Base-by-base conservation (phyloP, 2,797 vertebrate species). In the Liparis tanakae region DNA sequence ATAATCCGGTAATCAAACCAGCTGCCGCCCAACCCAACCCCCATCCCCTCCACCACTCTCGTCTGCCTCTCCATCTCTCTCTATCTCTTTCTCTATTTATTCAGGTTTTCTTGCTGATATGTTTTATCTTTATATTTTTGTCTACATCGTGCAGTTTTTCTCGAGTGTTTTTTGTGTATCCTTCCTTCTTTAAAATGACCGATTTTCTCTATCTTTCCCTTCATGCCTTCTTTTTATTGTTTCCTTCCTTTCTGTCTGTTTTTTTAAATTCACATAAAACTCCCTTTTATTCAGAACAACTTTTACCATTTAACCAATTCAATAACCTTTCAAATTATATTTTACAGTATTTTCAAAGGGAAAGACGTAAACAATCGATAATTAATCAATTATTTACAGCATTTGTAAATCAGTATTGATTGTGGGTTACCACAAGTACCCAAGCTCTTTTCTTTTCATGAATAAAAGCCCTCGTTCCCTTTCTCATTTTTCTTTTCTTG, bases 1-100 rank as follows among this genome's bases (percentile, higher is more conserved):
- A 89, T 94, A 94, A 94, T 94, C 92, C 88, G 54, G 88, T 94
- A 94, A 94, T 94, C 91, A 93, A 94, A 93, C 93, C 94, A 95
- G 94, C 94, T 95, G 94, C 93, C 91, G 86, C 80, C 76, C 25
- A 54, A 83, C 79, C 90, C 83, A 91, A 86, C 91, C 91, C 91
- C 91, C 89, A 81, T 53, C 72, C 72, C 74, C 75, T 59, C 61
- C 41, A 15, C 44, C 44, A 3, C 44, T 46, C 44, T 46, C 44
- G 8, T 46, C 15, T 46, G 43, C 17, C 44, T 46, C 44, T 46
- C 44, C 44, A 25, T 57, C 17, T 63, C 33, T 61, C 65, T 69
- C 57, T 53, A 10, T 43, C 44, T 75, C 63, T 43, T 56, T 67
- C 63, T 46, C 12, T 34, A 22, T 72, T 63, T 54, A 13, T 70